Evolutionary conservation across 2,888 invertebrate genomes (phyloP).

Genomic region (Keiferia lycopersicella): DNA sequence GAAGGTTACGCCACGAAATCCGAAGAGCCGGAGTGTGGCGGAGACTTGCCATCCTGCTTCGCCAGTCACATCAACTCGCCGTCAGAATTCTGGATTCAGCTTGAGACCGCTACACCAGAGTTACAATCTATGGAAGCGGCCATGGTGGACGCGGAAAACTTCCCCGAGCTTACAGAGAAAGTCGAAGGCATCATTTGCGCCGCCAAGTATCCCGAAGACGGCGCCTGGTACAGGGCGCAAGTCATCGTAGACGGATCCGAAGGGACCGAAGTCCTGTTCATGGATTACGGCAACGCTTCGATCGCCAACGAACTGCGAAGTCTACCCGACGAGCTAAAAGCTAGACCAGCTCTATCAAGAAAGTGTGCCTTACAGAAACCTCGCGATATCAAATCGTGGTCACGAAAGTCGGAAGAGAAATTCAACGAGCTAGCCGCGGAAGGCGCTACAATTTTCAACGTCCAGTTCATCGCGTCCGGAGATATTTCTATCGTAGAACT

Average conservation of each 20-base stretch:
- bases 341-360: constrained; percentile 81
- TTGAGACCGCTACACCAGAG: constrained; percentile 82
- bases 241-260: constrained; percentile 80
- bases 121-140: constrained; percentile 82
- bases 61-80: constrained; percentile 88
- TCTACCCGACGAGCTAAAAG: constrained; percentile 82
- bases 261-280: constrained; percentile 83
- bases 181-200: constrained; percentile 83
- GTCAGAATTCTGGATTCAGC: constrained; percentile 89
- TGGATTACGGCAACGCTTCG: constrained; percentile 86
- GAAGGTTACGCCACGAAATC: constrained; percentile 81
- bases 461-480: constrained; percentile 84
- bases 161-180: constrained; percentile 69
- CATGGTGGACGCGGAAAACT: constrained; percentile 78
- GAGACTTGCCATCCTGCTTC: constrained; percentile 82
- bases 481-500: constrained; percentile 85
- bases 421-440: constrained; percentile 86
- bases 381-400: constrained; percentile 82
- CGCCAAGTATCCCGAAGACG: constrained; percentile 84
- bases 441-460: constrained; percentile 86
- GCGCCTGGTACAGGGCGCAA: constrained; percentile 85
- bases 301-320: constrained; percentile 80
- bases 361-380: constrained; percentile 83
- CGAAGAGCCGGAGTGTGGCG: constrained; percentile 75
- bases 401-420: constrained; percentile 82